phyloP scores from a whole-genome alignment of 1,140 invertebrate species.

The Brachionus rubens region DNA sequence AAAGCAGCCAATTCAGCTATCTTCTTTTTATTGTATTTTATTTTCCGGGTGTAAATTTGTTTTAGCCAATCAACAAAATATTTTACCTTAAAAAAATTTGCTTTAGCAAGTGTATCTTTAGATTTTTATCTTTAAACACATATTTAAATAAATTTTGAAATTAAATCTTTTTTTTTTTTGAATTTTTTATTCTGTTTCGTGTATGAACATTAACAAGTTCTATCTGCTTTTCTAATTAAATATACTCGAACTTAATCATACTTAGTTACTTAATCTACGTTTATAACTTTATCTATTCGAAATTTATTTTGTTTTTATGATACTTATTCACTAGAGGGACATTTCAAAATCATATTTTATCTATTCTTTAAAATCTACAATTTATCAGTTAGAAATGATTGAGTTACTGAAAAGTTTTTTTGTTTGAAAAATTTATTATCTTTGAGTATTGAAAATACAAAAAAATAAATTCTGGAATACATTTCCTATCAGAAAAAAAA shows the following conservation, averaged over 20 bases:
- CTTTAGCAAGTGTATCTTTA: no score
- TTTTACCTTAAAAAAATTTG: not conserved
- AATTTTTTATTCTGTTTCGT: no score
- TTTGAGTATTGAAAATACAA: no score
- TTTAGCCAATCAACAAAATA: not conserved
- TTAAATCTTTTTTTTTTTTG: not conserved
- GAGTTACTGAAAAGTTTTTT: not conserved
- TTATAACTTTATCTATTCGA: not conserved
- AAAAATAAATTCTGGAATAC: no score
- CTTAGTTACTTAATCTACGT: not conserved
- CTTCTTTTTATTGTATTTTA: no score
- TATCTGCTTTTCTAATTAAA: constrained; percentile 25
- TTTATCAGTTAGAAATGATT: constrained; percentile 23
- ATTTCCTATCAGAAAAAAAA: no score
- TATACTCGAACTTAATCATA: not conserved
- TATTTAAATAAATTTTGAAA: not conserved
- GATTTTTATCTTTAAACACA: no score
- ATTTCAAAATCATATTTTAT: not conserved
- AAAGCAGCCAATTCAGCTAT: no score
- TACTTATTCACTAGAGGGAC: not conserved
- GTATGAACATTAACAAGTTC: constrained; percentile 12
- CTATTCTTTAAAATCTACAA: not conserved
- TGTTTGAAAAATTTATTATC: constrained; percentile 37
- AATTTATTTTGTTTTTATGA: constrained; percentile 3
- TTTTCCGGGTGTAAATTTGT: not conserved